These are phyloP conservation scores for Ridgeia piscesae DNA, from an alignment of 1,140 invertebrate genomes.

Conservation along the genomic window DNA sequence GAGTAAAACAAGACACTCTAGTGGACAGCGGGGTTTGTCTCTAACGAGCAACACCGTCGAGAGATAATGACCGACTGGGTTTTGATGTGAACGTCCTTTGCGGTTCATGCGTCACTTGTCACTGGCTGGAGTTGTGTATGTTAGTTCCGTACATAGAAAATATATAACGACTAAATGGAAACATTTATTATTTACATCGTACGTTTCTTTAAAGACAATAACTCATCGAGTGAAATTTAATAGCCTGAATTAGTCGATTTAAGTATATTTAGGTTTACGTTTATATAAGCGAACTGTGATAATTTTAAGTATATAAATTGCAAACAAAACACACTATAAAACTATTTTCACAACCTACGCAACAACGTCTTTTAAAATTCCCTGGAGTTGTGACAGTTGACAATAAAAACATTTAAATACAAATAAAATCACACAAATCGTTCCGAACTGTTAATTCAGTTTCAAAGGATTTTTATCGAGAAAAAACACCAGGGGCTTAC, in stretches of 20 bases:
- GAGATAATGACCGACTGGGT: not conserved
- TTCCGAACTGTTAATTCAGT: no score
- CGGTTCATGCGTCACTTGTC: not conserved
- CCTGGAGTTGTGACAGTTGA: no score
- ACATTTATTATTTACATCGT: not conserved
- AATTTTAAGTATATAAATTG: no score
- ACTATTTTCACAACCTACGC: no score
- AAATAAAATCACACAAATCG: no score
- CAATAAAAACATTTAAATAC: no score
- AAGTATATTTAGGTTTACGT: no score
- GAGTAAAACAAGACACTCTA: not conserved
- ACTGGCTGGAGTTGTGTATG: not conserved
- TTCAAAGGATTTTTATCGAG: no score
- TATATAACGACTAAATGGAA: not conserved
- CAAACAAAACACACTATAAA: no score
- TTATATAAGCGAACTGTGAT: no score
- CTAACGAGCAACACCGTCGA: not conserved
- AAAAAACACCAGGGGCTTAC: no score
- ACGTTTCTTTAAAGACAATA: not conserved
- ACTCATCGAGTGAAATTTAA: not conserved
- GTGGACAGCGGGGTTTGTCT: not conserved
- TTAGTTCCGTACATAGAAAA: not conserved
- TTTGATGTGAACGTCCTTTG: not conserved
- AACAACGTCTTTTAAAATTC: no score
- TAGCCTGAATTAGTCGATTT: not conserved